Conservation (phyloP, 2,113 vertebrate genomes). For the Pipa parva region DNA sequence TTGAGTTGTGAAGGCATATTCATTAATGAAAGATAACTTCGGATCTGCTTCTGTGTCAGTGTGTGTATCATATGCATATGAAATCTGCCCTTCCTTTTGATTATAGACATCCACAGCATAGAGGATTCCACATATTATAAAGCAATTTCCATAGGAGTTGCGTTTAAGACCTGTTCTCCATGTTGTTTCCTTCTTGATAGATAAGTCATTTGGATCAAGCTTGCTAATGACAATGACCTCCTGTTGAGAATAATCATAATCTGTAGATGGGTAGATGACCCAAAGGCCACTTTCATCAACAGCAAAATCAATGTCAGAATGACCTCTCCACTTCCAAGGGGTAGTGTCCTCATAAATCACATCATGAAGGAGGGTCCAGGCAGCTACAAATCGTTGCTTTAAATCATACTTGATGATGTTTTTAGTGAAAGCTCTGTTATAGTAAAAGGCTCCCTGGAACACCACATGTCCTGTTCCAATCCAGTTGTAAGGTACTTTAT, state of each 20-base stretch:
- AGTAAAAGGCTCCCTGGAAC: slow-evolving; percentile 89
- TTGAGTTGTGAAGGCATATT: slow-evolving; percentile 85
- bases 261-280: slow-evolving; percentile 88
- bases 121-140: slow-evolving; percentile 91
- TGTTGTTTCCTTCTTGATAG: slow-evolving; percentile 82
- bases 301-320: slow-evolving; percentile 93
- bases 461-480: slow-evolving; percentile 95
- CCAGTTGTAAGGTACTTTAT: slow-evolving; percentile 97
- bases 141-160: slow-evolving; percentile 91
- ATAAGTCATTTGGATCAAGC: slow-evolving; percentile 85
- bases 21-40: slow-evolving; percentile 82
- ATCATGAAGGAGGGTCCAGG: slow-evolving; percentile 85
- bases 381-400: slow-evolving; percentile 83
- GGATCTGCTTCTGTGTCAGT: slow-evolving; percentile 82
- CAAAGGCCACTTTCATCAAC: slow-evolving; percentile 96
- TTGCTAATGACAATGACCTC: slow-evolving; percentile 89
- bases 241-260: slow-evolving; percentile 79
- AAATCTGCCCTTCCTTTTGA: slow-evolving; percentile 82
- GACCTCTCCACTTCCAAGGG: slow-evolving; percentile 95
- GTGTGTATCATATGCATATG: slow-evolving; percentile 92
- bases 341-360: slow-evolving; percentile 90
- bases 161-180: slow-evolving; percentile 86
- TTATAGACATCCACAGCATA: slow-evolving; percentile 87
- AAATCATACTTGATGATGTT: slow-evolving; percentile 97
- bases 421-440: slow-evolving; percentile 96